Evolutionary conservation across 2,113 vertebrate genomes (phyloP).

Genomic region (Apeltes quadracus): DNA sequence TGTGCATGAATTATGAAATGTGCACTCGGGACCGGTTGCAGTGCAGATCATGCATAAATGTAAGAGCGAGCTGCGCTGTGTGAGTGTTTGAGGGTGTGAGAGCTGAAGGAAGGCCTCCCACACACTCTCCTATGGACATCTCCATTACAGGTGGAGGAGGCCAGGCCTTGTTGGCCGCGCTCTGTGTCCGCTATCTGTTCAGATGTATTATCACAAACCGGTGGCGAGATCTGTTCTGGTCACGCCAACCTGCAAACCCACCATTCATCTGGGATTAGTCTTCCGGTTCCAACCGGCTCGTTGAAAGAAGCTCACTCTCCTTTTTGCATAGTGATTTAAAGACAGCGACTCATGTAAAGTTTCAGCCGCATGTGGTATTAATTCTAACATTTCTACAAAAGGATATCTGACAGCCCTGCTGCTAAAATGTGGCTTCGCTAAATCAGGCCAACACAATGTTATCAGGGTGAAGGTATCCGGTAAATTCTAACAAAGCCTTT

Average conservation of each 20-base stretch:
- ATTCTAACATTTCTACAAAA: constrained; percentile 1
- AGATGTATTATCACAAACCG: not conserved
- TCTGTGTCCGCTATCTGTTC: not conserved
- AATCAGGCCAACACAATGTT: constrained; percentile 17
- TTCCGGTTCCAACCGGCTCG: constrained; percentile 22
- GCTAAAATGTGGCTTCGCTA: not conserved
- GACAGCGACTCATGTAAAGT: not conserved
- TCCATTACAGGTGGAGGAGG: constrained; percentile 36
- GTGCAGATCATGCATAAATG: constrained; percentile 81
- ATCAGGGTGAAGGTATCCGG: not conserved
- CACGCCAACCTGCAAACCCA: not conserved
- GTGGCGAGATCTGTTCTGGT: not conserved
- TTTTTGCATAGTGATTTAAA: constrained; percentile 9
- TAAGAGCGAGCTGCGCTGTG: constrained; percentile 66
- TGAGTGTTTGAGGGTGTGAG: constrained; percentile 54
- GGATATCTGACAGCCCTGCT: not conserved
- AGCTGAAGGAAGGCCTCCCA: constrained; percentile 50
- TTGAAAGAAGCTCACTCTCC: constrained; percentile 9
- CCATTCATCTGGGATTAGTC: constrained; percentile 4
- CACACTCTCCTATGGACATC: constrained; percentile 27
- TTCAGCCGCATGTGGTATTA: constrained; percentile 10
- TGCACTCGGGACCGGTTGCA: constrained; percentile 69
- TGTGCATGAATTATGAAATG: constrained; percentile 81
- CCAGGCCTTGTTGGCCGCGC: not conserved
- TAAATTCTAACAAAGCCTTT: not conserved